phyloP scores from a whole-genome alignment of 2,797 vertebrate species.

The Typhlichthys subterraneus region DNA sequence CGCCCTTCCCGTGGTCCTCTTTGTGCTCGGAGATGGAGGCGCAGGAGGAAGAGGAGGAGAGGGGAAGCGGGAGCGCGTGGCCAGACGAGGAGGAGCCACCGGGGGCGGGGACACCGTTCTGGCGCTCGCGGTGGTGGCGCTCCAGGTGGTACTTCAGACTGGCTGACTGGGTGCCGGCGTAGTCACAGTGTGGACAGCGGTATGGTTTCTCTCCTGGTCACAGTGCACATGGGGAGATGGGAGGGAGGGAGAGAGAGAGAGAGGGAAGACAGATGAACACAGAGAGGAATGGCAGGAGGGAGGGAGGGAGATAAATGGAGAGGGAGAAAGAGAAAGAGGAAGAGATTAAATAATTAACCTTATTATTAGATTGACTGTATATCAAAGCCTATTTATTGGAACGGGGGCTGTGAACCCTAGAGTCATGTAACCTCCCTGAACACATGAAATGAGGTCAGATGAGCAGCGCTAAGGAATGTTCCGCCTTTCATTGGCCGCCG shows the following conservation, averaged over 20 bases:
- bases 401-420: slow-evolving; percentile 71
- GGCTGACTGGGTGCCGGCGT: slow-evolving; percentile 98
- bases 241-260: slow-evolving; percentile 54
- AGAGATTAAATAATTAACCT: slow-evolving; percentile 77
- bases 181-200: slow-evolving; percentile 98
- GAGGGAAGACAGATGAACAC: slow-evolving; percentile 35
- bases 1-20: slow-evolving; percentile 84
- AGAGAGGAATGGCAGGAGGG: slow-evolving; percentile 29
- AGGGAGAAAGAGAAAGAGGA: slow-evolving; percentile 49
- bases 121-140: slow-evolving; percentile 93
- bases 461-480: slow-evolving; percentile 57
- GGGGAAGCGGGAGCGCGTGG: slow-evolving; percentile 70
- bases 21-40: slow-evolving; percentile 87
- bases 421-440: slow-evolving; percentile 77
- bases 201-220: slow-evolving; percentile 97
- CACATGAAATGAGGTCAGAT: slow-evolving; percentile 74
- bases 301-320: slow-evolving; percentile 43
- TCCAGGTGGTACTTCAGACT: slow-evolving; percentile 98
- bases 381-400: slow-evolving; percentile 77
- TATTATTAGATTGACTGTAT: slow-evolving; percentile 75
- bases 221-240: slow-evolving; percentile 59
- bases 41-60: slow-evolving; percentile 73
- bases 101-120: slow-evolving; percentile 88
- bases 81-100: slow-evolving; percentile 77
- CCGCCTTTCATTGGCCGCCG: slow-evolving; percentile 59